Percentiles rank a stretch among this genome's conserved stretches.
phyloP scores from a whole-genome alignment of 2,797 vertebrate genomes.

The Bryconaethiops microstoma region DNA sequence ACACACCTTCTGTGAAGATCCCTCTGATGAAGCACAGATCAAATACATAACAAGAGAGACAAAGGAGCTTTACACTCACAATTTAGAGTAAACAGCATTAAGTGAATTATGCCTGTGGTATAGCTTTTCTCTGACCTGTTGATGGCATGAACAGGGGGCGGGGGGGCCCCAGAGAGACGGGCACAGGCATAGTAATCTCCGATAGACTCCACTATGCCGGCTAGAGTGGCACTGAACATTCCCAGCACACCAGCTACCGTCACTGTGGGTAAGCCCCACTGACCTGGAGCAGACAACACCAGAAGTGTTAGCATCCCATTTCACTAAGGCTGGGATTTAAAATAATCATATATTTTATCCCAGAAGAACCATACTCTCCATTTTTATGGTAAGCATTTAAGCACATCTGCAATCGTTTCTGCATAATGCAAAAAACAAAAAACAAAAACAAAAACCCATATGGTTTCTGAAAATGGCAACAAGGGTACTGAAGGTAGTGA shows the following conservation, averaged over 20 bases:
- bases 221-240: conserved; percentile 95
- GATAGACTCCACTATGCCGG: conserved; percentile 94
- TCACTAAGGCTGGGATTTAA: background rate
- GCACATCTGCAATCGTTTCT: no score
- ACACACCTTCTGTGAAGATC: conserved; percentile 92
- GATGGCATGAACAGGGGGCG: conserved; percentile 92
- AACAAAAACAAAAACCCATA: no score
- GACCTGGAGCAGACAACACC: conserved; percentile 75
- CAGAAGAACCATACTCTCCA: no score
- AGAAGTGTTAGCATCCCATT: background rate
- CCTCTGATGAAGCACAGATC: conserved; percentile 74
- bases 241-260: conserved; percentile 90
- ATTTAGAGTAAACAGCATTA: background rate
- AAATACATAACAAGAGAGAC: background rate
- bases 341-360: no score
- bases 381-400: no score
- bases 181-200: conserved; percentile 97
- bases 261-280: conserved; percentile 94
- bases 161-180: conserved; percentile 87
- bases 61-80: background rate
- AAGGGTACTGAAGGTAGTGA: no score
- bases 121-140: conserved; percentile 83
- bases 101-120: background rate
- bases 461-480: no score
- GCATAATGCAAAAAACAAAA: no score